Base-by-base conservation (phyloP, 2,888 invertebrate species). In the Tachystola acroxantha region DNA sequence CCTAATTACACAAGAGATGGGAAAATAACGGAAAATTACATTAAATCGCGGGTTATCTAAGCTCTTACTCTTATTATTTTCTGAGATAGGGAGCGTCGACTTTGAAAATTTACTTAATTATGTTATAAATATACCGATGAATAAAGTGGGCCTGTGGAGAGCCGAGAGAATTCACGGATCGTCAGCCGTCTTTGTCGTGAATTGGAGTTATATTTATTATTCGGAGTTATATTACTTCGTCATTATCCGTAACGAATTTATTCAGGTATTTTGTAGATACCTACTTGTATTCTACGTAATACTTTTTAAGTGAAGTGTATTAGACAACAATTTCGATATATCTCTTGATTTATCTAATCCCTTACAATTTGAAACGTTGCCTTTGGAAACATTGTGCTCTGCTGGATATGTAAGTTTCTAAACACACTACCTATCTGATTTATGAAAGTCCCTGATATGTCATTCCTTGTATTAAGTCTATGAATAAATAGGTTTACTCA, bases 71-170 rank as follows among this genome's bases (percentile, higher is more conserved):
- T 67, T 74, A 75, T 77, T 74, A 72, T 76, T 36, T 67, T 73
- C 51, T 57, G 59, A 63, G 62, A 68, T 59, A 60, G 64, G 57
- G 58, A 64, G 60, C 58, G 67, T 68, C 57, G 67, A 68, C 67
- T 73, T 72, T 49, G 63, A 77, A 77, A 16, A 78, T 77, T 76
- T 65, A 70, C 70, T 76, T 76, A 78, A 78, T 77, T 74, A 71
- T 69, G 63, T 71, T 75, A 65, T 68, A 70, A 76, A 73, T 73
- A 77, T 73, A 75, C 64, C 55, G 63, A 78, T 76, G 57, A 66
- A 67, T 61, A 64, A 74, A 73, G 61, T 66, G 64, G 58, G 55
- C 42, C 50, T 56, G 46, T 46, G 45, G 44, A 48, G 48, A 49
- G 44, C 45, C 48, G 49, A 48, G 46, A 46, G 39, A 53, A 45